Evolutionary conservation across 2,888 invertebrate genomes (phyloP), one percentile per base, ranked within the genome.

Genomic region (Rambutsinella grinnellia): DNA sequence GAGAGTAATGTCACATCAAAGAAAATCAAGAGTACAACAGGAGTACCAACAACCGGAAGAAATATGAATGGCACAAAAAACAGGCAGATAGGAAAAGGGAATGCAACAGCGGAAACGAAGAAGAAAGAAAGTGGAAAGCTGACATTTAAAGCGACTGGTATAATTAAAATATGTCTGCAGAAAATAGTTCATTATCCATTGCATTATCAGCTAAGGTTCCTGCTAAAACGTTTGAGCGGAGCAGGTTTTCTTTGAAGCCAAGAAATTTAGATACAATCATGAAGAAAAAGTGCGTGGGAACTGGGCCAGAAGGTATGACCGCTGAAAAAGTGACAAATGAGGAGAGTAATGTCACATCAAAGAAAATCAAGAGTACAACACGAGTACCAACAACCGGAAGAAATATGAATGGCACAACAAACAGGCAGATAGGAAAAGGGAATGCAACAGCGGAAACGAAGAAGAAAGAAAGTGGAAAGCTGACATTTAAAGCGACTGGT

Each of bases 61-160:
- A 36, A 36, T 36, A 36, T 36, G 5, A 36, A 13, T 13, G 36
- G 5, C 36, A 36, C 36, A 8, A 36, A 5, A 36, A 36, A 13
- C 36, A 36, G 13, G 36, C 36, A 36, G 5, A 8, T 13, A 8
- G 6, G 36, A 8, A 36, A 36, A 36, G 36, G 36, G 17, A 63
- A 23, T 13, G 63, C 27, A 10, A 23, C 47, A n/a, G 28, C 56
- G 66, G 54, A 36, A 21, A 15, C 26, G 65, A 19, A 5, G 17
- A 36, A 8, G 17, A 57, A 57, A 17, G 49, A 68, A 54, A 56
- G 44, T 57, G 46, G 15, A 46, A 46, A 15, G 46, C 46, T 46
- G 46, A 10, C 13, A 10, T 15, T 68, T 26, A 57, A 68, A 57
- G 6, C 36, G 6, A 36, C 36, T 36, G 36, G 36, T 24, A n/a